Evolutionary conservation across 1,140 invertebrate genomes (phyloP).

Genomic region (Zaprionus ornatus): DNA sequence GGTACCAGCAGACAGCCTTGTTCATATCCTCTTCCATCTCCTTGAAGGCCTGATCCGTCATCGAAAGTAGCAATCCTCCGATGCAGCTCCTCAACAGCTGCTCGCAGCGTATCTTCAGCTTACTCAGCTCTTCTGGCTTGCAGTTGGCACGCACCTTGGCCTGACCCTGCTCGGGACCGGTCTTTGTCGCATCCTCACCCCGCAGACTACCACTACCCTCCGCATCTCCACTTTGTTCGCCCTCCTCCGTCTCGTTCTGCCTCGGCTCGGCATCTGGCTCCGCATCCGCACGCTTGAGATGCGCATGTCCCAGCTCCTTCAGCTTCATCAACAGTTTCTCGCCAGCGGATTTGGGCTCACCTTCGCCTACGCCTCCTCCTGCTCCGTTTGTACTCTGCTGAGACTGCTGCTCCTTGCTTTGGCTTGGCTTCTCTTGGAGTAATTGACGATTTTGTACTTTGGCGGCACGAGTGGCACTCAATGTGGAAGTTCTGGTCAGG

Average conservation of each 20-base stretch:
- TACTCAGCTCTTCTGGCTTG: slow-evolving; percentile 91
- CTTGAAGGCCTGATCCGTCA: slow-evolving; percentile 92
- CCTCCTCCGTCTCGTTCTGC: slow-evolving; percentile 74
- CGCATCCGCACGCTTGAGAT: slow-evolving; percentile 73
- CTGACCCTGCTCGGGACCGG: slow-evolving; percentile 70
- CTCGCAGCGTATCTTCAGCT: slow-evolving; percentile 89
- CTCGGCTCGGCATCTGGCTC: neutral
- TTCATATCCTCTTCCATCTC: slow-evolving; percentile 95
- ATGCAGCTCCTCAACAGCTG: slow-evolving; percentile 88
- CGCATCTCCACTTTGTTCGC: slow-evolving; percentile 38
- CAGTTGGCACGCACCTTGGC: slow-evolving; percentile 91
- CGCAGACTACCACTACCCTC: slow-evolving; percentile 54
- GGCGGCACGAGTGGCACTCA: slow-evolving; percentile 75
- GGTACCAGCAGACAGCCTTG: slow-evolving; percentile 94
- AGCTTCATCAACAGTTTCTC: slow-evolving; percentile 71
- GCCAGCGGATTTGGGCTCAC: slow-evolving; percentile 62
- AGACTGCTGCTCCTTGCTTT: slow-evolving; percentile 50
- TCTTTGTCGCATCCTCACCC: slow-evolving; percentile 44
- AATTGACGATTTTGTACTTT: slow-evolving; percentile 84
- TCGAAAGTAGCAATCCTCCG: slow-evolving; percentile 89
- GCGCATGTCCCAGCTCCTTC: slow-evolving; percentile 64
- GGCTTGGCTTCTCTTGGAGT: slow-evolving; percentile 80
- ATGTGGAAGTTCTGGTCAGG: slow-evolving; percentile 73
- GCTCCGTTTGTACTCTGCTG: slow-evolving; percentile 13
- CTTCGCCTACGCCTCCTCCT: slow-evolving; percentile 13